These are phyloP conservation scores for Hemithea aestivaria DNA, from an alignment of 2,888 invertebrate genomes.

Conservation along the genomic window DNA sequence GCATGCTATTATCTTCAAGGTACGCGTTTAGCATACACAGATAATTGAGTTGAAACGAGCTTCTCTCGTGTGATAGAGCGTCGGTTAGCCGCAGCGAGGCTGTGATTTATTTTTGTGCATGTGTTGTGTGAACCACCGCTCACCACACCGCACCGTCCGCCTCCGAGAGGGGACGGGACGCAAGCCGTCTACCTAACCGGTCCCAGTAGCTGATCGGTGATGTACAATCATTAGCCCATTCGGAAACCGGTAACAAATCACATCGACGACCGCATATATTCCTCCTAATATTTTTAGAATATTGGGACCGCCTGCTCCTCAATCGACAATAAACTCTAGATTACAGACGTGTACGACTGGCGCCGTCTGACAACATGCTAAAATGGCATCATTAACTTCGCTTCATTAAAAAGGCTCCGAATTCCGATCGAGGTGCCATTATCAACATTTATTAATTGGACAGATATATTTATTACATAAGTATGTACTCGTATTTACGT, in stretches of 20 bases:
- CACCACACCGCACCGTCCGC: constrained; percentile 20
- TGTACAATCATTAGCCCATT: constrained; percentile 54
- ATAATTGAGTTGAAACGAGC: constrained; percentile 22
- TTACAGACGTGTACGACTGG: constrained; percentile 16
- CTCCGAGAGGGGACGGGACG: constrained; percentile 34
- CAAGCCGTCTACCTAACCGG: constrained; percentile 55
- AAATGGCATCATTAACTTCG: constrained; percentile 10
- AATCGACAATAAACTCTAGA: constrained; percentile 15
- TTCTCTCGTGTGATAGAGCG: constrained; percentile 8
- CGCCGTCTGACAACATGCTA: constrained; percentile 11
- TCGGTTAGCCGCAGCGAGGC: constrained; percentile 14
- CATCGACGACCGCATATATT: constrained; percentile 12
- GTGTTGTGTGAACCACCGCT: constrained; percentile 26
- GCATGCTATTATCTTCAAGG: constrained; percentile 21
- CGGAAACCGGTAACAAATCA: constrained; percentile 52
- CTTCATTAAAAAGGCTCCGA: constrained; percentile 14
- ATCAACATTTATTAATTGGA: too few species aligned
- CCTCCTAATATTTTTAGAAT: constrained; percentile 25
- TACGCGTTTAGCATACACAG: constrained; percentile 15
- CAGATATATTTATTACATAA: too few species aligned
- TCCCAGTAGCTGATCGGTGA: constrained; percentile 48
- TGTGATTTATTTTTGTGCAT: constrained; percentile 35
- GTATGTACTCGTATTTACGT: neutral
- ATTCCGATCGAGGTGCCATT: constrained; percentile 1
- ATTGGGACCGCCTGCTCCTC: constrained; percentile 15